These are phyloP conservation scores for Matsumyia berberina DNA, from an alignment of 2,888 invertebrate species.

Conservation along the genomic window DNA sequence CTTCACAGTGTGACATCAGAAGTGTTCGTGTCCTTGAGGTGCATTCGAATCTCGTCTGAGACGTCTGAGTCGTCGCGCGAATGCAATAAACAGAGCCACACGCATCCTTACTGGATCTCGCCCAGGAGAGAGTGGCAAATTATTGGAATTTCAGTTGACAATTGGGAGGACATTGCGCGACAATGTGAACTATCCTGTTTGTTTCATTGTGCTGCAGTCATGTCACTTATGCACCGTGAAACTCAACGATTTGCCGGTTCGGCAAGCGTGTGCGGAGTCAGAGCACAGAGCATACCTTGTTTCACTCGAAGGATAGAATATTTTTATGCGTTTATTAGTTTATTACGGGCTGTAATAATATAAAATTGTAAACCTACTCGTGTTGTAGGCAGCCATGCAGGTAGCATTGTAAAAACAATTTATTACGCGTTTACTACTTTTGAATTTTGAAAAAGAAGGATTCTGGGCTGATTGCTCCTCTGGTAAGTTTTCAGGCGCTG, in stretches of 20 bases:
- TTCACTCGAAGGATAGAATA: conserved; percentile 63
- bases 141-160: conserved; percentile 70
- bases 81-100: conserved; percentile 72
- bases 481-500: not conserved
- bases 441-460: not conserved
- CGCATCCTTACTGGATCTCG: conserved; percentile 42
- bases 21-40: conserved; percentile 58
- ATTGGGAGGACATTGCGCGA: conserved; percentile 70
- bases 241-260: conserved; percentile 44
- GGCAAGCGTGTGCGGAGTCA: not conserved
- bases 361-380: conserved; percentile 45
- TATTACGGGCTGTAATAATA: conserved; percentile 61
- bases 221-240: conserved; percentile 73
- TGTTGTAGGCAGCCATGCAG: conserved; percentile 41
- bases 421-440: conserved; percentile 3
- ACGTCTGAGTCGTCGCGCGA: conserved; percentile 66
- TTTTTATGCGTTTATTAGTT: conserved; percentile 74
- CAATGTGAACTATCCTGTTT: conserved; percentile 48
- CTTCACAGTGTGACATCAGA: conserved; percentile 80
- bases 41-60: conserved; percentile 9
- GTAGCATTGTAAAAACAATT: conserved; percentile 2
- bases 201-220: conserved; percentile 41
- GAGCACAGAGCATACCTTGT: conserved; percentile 5
- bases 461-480: not conserved
- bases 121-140: conserved; percentile 58